Conservation (phyloP, 2,888 invertebrate genomes). For the Auanema sp. region DNA sequence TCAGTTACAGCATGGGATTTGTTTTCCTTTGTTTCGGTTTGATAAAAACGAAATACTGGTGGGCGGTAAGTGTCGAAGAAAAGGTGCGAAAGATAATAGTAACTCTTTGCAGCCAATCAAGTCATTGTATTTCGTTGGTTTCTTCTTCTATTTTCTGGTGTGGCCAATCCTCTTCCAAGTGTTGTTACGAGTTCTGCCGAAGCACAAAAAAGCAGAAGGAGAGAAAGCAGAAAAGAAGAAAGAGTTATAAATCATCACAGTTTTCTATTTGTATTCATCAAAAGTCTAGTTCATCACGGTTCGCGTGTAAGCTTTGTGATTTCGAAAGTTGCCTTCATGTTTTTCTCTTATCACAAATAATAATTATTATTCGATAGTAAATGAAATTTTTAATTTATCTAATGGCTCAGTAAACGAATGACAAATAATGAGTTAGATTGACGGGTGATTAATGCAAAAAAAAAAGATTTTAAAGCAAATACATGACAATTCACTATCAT, state of each 20-base stretch:
- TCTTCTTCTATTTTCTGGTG: conserved; percentile 53
- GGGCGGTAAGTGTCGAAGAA: conserved; percentile 36
- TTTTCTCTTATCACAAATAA: too few relatives aligned
- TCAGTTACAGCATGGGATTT: conserved; percentile 60
- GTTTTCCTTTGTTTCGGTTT: conserved; percentile 63
- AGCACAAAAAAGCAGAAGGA: conserved; percentile 34
- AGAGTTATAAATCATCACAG: conserved; percentile 9
- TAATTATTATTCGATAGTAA: too few relatives aligned
- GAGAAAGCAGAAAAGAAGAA: conserved; percentile 9
- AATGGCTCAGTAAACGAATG: too few relatives aligned
- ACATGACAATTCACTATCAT: too few relatives aligned
- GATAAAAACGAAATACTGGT: conserved; percentile 63
- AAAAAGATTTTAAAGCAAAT: too few relatives aligned
- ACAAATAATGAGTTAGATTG: too few relatives aligned
- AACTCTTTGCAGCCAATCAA: conserved; percentile 52
- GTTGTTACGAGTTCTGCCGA: conserved; percentile 47
- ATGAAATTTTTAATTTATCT: too few relatives aligned
- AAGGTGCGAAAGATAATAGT: neutral
- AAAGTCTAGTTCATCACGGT: too few relatives aligned
- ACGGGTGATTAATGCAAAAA: too few relatives aligned
- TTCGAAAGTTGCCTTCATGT: too few relatives aligned
- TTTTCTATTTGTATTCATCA: too few relatives aligned
- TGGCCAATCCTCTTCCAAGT: conserved; percentile 51
- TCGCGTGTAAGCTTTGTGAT: too few relatives aligned
- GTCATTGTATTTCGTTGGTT: conserved; percentile 57